Percentiles rank a stretch among this genome's conserved stretches.
Evolutionary conservation across 1,140 invertebrate species (phyloP).

Genomic region (Homalodisca vitripennis): DNA sequence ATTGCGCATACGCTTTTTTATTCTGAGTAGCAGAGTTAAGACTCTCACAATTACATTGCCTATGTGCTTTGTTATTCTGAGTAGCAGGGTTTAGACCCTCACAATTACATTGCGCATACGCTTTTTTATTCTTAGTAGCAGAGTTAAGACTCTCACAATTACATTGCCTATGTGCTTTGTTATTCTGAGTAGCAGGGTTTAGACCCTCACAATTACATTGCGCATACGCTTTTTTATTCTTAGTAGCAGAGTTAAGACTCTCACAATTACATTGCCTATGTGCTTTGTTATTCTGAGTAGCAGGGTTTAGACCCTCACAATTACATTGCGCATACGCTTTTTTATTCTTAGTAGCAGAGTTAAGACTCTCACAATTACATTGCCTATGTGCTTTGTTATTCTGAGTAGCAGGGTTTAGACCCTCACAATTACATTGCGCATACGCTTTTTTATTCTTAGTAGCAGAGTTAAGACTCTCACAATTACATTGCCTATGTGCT

Average conservation of each 20-base stretch:
- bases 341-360: background rate
- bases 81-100: too few species aligned
- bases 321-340: background rate
- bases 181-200: background rate
- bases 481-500: too few species aligned
- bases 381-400: background rate
- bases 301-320: background rate
- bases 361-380: background rate
- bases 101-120: too few species aligned
- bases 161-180: background rate
- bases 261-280: background rate
- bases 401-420: background rate
- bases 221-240: background rate
- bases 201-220: background rate
- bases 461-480: background rate
- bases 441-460: background rate
- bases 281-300: background rate
- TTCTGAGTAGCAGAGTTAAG: too few species aligned
- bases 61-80: too few species aligned
- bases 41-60: too few species aligned
- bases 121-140: background rate
- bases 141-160: background rate
- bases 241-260: background rate
- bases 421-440: too few species aligned
- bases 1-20: too few species aligned